Percentiles rank a stretch among this genome's conserved stretches.
phyloP scores from a whole-genome alignment of 2,797 vertebrate genomes.

The Platyrinchus mystaceus region DNA sequence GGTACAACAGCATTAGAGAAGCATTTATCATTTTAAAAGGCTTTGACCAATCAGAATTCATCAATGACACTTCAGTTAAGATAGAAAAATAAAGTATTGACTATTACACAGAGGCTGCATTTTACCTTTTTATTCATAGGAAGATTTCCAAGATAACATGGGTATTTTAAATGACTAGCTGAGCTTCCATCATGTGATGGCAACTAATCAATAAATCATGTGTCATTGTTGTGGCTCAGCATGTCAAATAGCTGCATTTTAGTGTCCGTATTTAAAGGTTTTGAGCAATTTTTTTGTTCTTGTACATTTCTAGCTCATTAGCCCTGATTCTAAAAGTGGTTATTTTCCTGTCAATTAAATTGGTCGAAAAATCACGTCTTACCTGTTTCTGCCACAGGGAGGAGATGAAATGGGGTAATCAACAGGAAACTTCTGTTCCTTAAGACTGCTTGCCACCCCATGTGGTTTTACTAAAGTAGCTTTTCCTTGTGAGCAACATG shows the following conservation, averaged over 20 bases:
- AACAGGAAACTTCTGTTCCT: neutral
- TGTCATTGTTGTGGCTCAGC: slow-evolving; percentile 47
- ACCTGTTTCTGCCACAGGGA: slow-evolving; percentile 12
- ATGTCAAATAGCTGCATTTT: slow-evolving; percentile 48
- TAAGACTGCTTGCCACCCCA: neutral
- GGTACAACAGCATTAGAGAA: neutral
- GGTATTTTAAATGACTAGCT: slow-evolving; percentile 31
- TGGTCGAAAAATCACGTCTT: slow-evolving; percentile 19
- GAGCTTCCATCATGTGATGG: slow-evolving; percentile 29
- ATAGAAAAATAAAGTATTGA: slow-evolving; percentile 36
- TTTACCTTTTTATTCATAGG: slow-evolving; percentile 32
- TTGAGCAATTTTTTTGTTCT: slow-evolving; percentile 8
- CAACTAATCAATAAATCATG: slow-evolving; percentile 70
- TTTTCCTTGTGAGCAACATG: neutral
- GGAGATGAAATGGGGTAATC: slow-evolving; percentile 3
- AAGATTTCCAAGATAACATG: slow-evolving; percentile 44
- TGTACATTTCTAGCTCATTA: slow-evolving; percentile 53
- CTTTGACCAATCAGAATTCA: slow-evolving; percentile 7
- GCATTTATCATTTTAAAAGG: slow-evolving; percentile 2
- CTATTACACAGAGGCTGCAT: neutral
- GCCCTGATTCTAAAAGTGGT: slow-evolving; percentile 15
- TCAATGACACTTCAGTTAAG: slow-evolving; percentile 7
- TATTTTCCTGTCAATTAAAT: slow-evolving; percentile 46
- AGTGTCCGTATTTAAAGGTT: neutral
- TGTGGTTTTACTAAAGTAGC: slow-evolving; percentile 12